Evolutionary conservation across 2,113 vertebrate genomes (phyloP).

Genomic region (Regulus satrapa): DNA sequence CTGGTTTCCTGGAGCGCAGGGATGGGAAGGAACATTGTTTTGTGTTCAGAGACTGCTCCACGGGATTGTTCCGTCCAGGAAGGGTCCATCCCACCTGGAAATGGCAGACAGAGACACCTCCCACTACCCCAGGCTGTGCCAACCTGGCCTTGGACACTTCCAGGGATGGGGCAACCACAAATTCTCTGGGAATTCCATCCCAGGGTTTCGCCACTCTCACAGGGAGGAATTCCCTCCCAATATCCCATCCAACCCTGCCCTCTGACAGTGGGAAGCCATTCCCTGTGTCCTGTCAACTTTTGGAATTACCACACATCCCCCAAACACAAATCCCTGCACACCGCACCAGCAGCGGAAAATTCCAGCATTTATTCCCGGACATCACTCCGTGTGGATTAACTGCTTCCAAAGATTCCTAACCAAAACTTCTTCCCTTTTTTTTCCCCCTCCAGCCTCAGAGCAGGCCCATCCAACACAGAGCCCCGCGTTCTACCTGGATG

Average conservation of each 20-base stretch:
- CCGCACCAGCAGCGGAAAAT: not conserved
- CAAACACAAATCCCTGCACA: not conserved
- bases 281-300: not conserved
- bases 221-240: not conserved
- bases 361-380: rapidly evolving
- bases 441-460: not conserved
- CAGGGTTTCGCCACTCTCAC: not conserved
- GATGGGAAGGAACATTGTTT: not conserved
- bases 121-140: not conserved
- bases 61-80: rapidly evolving
- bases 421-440: not conserved
- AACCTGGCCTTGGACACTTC: not conserved
- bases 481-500: not conserved
- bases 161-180: not conserved
- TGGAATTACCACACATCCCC: not conserved
- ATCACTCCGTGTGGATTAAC: rapidly evolving
- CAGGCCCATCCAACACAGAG: rapidly evolving
- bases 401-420: not conserved
- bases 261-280: not conserved
- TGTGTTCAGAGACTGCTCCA: not conserved
- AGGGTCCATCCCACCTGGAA: not conserved
- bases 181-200: not conserved
- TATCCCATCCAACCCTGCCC: not conserved
- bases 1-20: not conserved
- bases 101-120: not conserved